Conservation (phyloP, 2,797 vertebrate species). For the Mormyrops boulengeri region DNA sequence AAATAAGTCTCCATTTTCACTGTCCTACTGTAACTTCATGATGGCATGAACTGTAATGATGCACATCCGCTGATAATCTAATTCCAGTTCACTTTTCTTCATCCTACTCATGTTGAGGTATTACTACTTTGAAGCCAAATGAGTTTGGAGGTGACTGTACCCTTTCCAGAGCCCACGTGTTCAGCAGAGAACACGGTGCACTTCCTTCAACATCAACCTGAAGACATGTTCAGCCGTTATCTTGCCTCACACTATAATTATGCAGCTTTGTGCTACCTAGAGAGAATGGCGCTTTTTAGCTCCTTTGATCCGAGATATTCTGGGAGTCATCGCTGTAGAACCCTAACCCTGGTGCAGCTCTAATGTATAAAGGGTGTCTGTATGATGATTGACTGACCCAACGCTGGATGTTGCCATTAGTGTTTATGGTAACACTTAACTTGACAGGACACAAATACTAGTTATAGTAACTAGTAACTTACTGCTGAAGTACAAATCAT, state of each 20-base stretch:
- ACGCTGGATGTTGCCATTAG: not conserved
- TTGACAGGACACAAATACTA: not conserved
- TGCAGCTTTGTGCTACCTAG: slow-evolving; percentile 19
- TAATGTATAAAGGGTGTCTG: not conserved
- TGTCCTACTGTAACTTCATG: slow-evolving; percentile 16
- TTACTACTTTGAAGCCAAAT: not conserved
- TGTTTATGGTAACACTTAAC: not conserved
- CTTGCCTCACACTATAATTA: slow-evolving; percentile 27
- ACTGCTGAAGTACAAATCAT: not conserved
- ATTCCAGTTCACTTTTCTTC: not conserved
- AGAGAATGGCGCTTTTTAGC: slow-evolving; percentile 16
- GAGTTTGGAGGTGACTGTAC: not conserved
- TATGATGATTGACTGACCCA: not conserved
- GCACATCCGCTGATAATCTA: not conserved
- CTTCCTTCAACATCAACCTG: slow-evolving; percentile 13
- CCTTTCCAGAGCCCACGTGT: not conserved
- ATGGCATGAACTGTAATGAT: not conserved
- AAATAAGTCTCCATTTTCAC: slow-evolving; percentile 19
- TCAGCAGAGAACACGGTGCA: not conserved
- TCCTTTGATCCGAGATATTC: slow-evolving; percentile 16
- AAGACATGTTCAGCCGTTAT: slow-evolving; percentile 12
- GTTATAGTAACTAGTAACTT: not conserved
- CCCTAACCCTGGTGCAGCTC: not conserved
- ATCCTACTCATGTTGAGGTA: not conserved
- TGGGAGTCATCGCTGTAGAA: not conserved